phyloP scores from a whole-genome alignment of 2,888 invertebrate genomes.

The Trypoxylon attenuatum region DNA sequence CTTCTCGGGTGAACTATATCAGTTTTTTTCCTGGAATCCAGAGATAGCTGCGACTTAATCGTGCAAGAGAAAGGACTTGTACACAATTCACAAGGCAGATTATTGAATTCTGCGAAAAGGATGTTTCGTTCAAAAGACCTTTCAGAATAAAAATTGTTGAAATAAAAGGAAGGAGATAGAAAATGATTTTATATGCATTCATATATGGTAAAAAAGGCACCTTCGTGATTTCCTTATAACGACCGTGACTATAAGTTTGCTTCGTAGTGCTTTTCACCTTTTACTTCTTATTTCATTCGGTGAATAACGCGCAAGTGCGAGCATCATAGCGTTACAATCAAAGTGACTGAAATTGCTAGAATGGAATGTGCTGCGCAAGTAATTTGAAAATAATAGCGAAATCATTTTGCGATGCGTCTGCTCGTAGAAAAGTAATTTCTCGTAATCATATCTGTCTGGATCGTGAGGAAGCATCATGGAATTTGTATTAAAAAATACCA shows the following conservation, averaged over 20 bases:
- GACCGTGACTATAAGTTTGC: not conserved
- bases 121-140: too few species aligned
- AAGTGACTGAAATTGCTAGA: not conserved
- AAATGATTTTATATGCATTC: too few species aligned
- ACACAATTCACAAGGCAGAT: too few species aligned
- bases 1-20: too few species aligned
- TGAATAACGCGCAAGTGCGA: not conserved
- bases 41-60: too few species aligned
- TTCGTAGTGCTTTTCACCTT: not conserved
- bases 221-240: not conserved
- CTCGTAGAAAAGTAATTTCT: not conserved
- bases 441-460: not conserved
- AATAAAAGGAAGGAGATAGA: too few species aligned
- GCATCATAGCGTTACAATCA: not conserved
- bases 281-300: not conserved
- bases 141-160: too few species aligned
- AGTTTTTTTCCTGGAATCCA: too few species aligned
- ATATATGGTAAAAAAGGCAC: too few species aligned
- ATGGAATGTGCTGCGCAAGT: not conserved
- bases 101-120: too few species aligned
- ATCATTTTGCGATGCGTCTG: not conserved
- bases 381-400: not conserved
- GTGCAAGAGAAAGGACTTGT: too few species aligned
- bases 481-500: too few species aligned
- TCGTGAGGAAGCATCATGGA: not conserved